These are phyloP conservation scores for Huso huso DNA, from an alignment of 2,797 vertebrate genomes.

Conservation along the genomic window DNA sequence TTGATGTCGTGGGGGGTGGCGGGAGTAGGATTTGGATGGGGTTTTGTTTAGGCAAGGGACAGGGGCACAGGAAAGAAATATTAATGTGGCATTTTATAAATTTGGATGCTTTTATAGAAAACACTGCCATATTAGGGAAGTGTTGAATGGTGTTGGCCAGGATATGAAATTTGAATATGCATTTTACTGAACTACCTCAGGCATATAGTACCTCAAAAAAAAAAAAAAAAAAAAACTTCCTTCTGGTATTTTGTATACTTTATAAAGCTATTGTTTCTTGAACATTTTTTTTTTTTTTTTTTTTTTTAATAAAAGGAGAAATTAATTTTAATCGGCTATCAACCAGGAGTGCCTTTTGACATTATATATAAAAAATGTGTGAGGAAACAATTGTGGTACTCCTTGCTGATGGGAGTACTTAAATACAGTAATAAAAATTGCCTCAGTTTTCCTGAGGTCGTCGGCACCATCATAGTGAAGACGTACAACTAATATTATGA, in stretches of 20 bases:
- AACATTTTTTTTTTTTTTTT: slow-evolving; percentile 74
- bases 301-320: slow-evolving; percentile 88
- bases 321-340: slow-evolving; percentile 83
- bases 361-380: slow-evolving; percentile 17
- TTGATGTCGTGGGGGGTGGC: slow-evolving; percentile 39
- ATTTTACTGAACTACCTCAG: slow-evolving; percentile 99
- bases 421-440: slow-evolving; percentile 52
- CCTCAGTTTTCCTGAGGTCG: slow-evolving; percentile 84
- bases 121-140: slow-evolving; percentile 85
- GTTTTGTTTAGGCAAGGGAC: slow-evolving; percentile 53
- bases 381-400: slow-evolving; percentile 56
- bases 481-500: slow-evolving; percentile 57
- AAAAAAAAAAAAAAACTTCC: slow-evolving; percentile 64
- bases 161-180: slow-evolving; percentile 90
- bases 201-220: slow-evolving; percentile 98
- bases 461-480: slow-evolving; percentile 75
- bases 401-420: slow-evolving; percentile 75
- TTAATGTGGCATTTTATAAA: slow-evolving; percentile 91
- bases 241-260: slow-evolving; percentile 99
- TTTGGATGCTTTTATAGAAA: slow-evolving; percentile 79
- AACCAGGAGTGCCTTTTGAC: slow-evolving; percentile 71
- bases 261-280: slow-evolving; percentile 98
- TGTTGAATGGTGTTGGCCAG: slow-evolving; percentile 87
- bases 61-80: slow-evolving; percentile 27
- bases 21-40: slow-evolving; percentile 50